Evolutionary conservation across 1,140 invertebrate genomes (phyloP).

Genomic region (Plectus sambesii): DNA sequence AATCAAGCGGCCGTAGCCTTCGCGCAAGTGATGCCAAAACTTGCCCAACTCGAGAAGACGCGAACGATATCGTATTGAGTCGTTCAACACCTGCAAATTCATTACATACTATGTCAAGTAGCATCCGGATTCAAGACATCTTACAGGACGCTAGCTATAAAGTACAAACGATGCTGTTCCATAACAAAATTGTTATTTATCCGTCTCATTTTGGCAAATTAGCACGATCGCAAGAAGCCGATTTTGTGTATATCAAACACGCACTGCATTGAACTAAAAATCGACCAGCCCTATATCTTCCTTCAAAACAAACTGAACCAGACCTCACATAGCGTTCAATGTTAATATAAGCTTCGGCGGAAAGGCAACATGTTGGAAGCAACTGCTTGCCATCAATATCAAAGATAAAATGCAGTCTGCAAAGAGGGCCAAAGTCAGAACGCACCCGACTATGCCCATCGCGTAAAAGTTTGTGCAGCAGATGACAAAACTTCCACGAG

Average conservation of each 20-base stretch:
- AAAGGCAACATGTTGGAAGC: conserved; percentile 11
- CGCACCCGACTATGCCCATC: conserved; percentile 77
- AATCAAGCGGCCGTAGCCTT: conserved; percentile 82
- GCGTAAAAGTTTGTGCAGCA: conserved; percentile 82
- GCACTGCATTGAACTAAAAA: conserved; percentile 5
- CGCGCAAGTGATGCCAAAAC: too few relatives aligned
- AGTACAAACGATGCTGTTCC: too few relatives aligned
- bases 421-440: conserved; percentile 17
- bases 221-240: too few relatives aligned
- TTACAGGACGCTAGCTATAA: too few relatives aligned
- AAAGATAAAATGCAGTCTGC: background rate
- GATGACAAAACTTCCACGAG: conserved; percentile 97
- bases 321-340: conserved; percentile 1
- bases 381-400: background rate
- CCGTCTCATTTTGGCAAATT: too few relatives aligned
- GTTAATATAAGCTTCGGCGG: too few relatives aligned
- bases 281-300: conserved; percentile 8
- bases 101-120: too few relatives aligned
- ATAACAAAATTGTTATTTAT: too few relatives aligned
- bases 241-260: conserved; percentile 30
- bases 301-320: conserved; percentile 1
- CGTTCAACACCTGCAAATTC: too few relatives aligned
- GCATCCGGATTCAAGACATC: too few relatives aligned
- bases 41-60: too few relatives aligned
- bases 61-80: too few relatives aligned